phyloP scores from a whole-genome alignment of 2,888 invertebrate genomes.

The Agelastica alni region DNA sequence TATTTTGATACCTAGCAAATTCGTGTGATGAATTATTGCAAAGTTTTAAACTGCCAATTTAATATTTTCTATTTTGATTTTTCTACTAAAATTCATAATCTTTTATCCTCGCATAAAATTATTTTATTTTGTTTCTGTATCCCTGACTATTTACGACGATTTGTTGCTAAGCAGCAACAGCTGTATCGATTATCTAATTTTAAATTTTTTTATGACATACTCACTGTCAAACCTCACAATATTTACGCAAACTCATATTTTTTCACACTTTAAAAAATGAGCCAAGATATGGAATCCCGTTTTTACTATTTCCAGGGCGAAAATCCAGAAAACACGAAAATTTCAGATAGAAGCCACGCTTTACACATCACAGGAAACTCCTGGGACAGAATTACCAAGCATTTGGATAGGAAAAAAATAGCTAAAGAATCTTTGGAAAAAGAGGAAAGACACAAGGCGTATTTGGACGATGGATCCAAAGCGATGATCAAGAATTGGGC shows the following conservation, averaged over 20 bases:
- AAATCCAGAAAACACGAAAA: constrained; percentile 47
- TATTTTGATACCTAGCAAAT: no score
- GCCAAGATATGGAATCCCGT: constrained; percentile 46
- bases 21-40: no score
- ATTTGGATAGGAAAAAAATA: constrained; percentile 47
- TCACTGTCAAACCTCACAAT: background rate
- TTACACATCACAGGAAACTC: constrained; percentile 46
- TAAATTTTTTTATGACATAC: background rate
- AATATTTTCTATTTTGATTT: no score
- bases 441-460: constrained; percentile 51
- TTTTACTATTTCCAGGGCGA: constrained; percentile 51
- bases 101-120: no score
- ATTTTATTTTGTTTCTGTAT: no score
- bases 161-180: background rate
- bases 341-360: constrained; percentile 48
- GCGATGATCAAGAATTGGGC: constrained; percentile 57
- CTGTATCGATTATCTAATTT: constrained; percentile 3
- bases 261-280: no score
- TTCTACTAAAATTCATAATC: no score
- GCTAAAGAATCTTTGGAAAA: constrained; percentile 48
- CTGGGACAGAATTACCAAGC: constrained; percentile 49
- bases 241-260: no score
- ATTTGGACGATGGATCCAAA: constrained; percentile 54
- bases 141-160: no score
- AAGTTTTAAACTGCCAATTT: no score